A percentile compares a stretch with the other conserved stretches of the same genome.
These are phyloP conservation scores for Macrochelys suwanniensis DNA, from an alignment of 2,797 vertebrate species.

Conservation along the genomic window DNA sequence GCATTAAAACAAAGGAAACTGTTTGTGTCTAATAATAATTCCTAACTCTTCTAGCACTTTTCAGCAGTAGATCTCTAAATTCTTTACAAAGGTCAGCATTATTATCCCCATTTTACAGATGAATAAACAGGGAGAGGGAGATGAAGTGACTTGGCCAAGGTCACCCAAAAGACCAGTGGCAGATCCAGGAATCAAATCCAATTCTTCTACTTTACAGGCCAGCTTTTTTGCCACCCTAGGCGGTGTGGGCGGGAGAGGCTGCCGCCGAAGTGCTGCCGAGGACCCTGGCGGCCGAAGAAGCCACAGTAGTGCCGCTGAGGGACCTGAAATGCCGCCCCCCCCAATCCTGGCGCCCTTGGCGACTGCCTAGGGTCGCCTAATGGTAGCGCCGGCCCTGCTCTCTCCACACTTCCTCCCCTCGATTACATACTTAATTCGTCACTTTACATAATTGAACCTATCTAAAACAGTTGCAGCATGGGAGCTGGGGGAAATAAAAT, in stretches of 20 bases:
- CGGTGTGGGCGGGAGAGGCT: too few species aligned
- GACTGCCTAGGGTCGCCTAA: too few species aligned
- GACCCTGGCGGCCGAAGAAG: too few species aligned
- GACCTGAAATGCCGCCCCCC: too few species aligned
- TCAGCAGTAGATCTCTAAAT: neutral
- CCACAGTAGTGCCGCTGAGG: too few species aligned
- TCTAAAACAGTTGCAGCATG: slow-evolving; percentile 5
- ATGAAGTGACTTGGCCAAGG: slow-evolving; percentile 10
- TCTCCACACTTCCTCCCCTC: slow-evolving; percentile 26
- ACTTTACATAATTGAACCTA: neutral
- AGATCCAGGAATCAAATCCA: slow-evolving; percentile 4
- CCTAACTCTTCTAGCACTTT: neutral
- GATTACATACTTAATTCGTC: neutral
- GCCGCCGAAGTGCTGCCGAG: too few species aligned
- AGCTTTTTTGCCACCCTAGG: neutral
- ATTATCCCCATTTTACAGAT: neutral
- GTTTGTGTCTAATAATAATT: too few species aligned
- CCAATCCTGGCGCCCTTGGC: too few species aligned
- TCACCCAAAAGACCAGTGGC: neutral
- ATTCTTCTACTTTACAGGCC: neutral
- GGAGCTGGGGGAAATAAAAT: neutral
- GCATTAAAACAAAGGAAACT: too few species aligned
- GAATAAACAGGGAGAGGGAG: neutral
- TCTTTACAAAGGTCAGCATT: neutral
- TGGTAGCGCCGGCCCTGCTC: neutral